Evolutionary conservation across 2,113 vertebrate species (phyloP).

Genomic region (Chaenocephalus aceratus): DNA sequence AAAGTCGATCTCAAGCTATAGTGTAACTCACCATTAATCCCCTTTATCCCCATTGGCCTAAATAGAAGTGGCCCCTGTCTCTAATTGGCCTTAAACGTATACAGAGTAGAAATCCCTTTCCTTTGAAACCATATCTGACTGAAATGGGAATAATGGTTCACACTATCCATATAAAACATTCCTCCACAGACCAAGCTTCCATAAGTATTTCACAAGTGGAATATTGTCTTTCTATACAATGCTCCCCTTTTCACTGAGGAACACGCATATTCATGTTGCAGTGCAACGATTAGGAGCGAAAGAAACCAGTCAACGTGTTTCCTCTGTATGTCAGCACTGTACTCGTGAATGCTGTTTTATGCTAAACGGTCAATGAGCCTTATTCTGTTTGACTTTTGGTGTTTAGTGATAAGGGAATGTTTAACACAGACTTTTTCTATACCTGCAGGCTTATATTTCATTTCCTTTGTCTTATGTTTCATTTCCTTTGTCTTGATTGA

Average conservation of each 20-base stretch:
- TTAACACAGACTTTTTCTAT: slow-evolving; percentile 43
- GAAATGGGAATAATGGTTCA: not conserved
- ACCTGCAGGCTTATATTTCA: not conserved
- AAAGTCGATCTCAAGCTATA: no score
- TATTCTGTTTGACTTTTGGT: slow-evolving; percentile 38
- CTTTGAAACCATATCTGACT: not conserved
- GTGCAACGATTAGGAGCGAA: slow-evolving; percentile 11
- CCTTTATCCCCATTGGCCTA: not conserved
- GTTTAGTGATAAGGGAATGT: slow-evolving; percentile 45
- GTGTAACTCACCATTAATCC: not conserved
- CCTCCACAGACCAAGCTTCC: slow-evolving; percentile 14
- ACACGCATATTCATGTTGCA: slow-evolving; percentile 13
- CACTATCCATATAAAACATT: slow-evolving; percentile 22
- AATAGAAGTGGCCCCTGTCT: not conserved
- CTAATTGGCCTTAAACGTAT: not conserved
- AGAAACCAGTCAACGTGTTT: slow-evolving; percentile 19
- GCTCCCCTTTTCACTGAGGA: not conserved
- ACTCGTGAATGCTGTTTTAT: slow-evolving; percentile 7
- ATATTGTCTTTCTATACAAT: not conserved
- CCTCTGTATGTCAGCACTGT: not conserved
- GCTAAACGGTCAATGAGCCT: slow-evolving; percentile 44
- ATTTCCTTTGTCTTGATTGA: not conserved
- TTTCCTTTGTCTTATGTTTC: slow-evolving; percentile 23
- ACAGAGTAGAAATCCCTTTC: slow-evolving; percentile 6
- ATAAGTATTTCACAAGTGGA: not conserved